phyloP scores from a whole-genome alignment of 2,113 vertebrate genomes.

The Psilopogon haemacephalus region DNA sequence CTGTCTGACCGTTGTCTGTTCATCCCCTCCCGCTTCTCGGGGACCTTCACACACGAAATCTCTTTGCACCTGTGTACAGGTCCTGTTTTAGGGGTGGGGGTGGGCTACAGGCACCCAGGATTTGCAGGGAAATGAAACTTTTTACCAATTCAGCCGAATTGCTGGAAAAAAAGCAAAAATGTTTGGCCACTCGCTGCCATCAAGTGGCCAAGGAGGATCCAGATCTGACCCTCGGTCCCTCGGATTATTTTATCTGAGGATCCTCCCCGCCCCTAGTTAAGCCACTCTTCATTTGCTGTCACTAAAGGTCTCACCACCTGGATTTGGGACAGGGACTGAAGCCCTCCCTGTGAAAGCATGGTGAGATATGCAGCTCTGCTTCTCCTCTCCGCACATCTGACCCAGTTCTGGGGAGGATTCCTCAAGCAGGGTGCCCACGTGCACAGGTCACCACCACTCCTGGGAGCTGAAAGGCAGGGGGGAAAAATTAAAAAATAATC shows the following conservation, averaged over 20 bases:
- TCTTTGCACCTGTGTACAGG: rapidly evolving
- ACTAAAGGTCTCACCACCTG: not conserved
- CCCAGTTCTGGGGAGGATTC: not conserved
- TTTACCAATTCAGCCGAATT: rapidly evolving
- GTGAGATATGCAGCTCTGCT: conserved; percentile 23
- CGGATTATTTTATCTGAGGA: not conserved
- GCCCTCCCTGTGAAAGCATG: not conserved
- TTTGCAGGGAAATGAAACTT: not conserved
- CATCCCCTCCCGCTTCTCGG: rapidly evolving
- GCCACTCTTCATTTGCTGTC: not conserved
- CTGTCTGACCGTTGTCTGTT: rapidly evolving
- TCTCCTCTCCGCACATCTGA: not conserved
- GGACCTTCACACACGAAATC: not conserved
- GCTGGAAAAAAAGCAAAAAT: rapidly evolving
- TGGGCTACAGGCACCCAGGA: rapidly evolving
- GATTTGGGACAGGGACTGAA: not conserved
- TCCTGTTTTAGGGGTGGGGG: rapidly evolving
- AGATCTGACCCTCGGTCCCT: rapidly evolving
- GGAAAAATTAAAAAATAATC: not conserved
- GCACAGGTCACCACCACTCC: not conserved
- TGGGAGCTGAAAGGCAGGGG: not conserved
- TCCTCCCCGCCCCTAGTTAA: not conserved
- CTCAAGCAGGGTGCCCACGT: rapidly evolving
- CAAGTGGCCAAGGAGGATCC: not conserved
- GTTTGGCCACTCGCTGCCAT: not conserved